Conservation (phyloP, 2,888 invertebrate genomes). For the Eupithecia vulgata region DNA sequence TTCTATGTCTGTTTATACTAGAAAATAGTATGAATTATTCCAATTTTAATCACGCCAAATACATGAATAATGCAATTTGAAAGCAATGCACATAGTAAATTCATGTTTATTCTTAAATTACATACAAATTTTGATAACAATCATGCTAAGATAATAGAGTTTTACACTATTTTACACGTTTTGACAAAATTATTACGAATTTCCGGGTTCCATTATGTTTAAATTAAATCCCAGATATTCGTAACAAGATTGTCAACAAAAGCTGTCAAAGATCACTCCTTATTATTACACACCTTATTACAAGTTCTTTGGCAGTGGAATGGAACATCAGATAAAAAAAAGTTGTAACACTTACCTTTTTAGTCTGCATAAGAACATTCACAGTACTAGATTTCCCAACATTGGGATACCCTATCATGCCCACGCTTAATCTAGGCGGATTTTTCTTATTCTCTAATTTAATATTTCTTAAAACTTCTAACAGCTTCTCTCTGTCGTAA, state of each 20-base stretch:
- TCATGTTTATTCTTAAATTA: not conserved
- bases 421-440: constrained; percentile 89
- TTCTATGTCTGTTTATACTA: not conserved
- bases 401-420: constrained; percentile 99
- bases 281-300: no score
- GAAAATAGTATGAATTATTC: not conserved
- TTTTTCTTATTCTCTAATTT: constrained; percentile 74
- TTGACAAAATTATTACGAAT: no score
- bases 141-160: not conserved
- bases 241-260: not conserved
- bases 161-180: no score
- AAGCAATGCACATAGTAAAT: not conserved
- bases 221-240: no score
- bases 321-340: not conserved
- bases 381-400: constrained; percentile 99
- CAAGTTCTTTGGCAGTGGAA: no score
- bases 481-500: constrained; percentile 87
- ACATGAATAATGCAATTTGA: not conserved
- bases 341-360: constrained; percentile 84
- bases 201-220: no score
- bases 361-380: constrained; percentile 94
- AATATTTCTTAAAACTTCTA: constrained; percentile 87
- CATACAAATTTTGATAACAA: not conserved
- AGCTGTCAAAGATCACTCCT: not conserved
- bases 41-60: not conserved